A percentile compares a stretch with the other conserved stretches of the same genome.
Conservation (phyloP, 2,797 vertebrate genomes). For the Rhincodon typus region DNA sequence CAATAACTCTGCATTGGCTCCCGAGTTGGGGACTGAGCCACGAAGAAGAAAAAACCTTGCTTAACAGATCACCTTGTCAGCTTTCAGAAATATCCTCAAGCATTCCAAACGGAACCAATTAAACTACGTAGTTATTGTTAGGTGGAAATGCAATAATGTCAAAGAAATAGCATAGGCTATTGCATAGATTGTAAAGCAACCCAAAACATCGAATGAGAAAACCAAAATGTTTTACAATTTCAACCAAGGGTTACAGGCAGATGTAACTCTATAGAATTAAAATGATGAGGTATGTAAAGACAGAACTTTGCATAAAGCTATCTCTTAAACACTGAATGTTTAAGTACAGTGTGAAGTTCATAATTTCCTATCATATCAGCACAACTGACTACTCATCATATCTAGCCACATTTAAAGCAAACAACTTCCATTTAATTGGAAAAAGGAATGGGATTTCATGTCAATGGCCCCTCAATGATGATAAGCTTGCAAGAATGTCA, state of each 20-base stretch:
- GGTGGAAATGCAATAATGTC: not conserved
- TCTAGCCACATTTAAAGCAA: not conserved
- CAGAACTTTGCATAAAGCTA: not conserved
- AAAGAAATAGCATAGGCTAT: not conserved
- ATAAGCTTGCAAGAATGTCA: constrained; percentile 46
- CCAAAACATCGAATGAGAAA: not conserved
- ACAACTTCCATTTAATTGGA: not conserved
- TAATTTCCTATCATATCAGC: not conserved
- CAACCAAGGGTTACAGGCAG: not conserved
- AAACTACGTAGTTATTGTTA: not conserved
- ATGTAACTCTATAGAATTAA: not conserved
- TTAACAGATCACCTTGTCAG: not conserved
- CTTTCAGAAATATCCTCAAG: not conserved
- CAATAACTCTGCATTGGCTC: not conserved
- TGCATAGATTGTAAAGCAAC: not conserved
- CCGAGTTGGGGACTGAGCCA: not conserved
- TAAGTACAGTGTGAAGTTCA: not conserved
- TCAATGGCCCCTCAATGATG: constrained; percentile 23
- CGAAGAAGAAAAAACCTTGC: not conserved
- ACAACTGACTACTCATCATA: not conserved
- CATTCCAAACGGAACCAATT: not conserved
- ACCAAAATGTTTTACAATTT: not conserved
- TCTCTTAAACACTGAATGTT: not conserved
- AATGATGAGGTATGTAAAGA: not conserved
- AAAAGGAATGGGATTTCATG: not conserved